A percentile compares a stretch with the other conserved stretches of the same genome.
Evolutionary conservation across 2,113 vertebrate species (phyloP).

Genomic region (Hydropotes inermis): DNA sequence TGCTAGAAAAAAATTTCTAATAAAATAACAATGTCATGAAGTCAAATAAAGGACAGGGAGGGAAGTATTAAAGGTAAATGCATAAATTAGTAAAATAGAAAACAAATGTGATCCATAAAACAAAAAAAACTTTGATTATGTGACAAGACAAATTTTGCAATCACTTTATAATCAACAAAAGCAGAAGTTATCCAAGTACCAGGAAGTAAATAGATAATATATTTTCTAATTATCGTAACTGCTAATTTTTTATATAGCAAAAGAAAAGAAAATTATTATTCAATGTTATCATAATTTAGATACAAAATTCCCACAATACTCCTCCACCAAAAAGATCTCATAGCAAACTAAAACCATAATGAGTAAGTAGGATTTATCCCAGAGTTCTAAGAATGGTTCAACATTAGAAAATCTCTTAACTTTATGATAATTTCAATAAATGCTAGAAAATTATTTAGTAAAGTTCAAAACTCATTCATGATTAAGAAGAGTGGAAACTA

Average conservation of each 20-base stretch:
- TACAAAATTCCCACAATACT: not conserved
- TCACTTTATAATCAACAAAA: not conserved
- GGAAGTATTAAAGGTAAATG: not conserved
- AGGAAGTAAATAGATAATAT: not conserved
- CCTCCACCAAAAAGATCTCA: not conserved
- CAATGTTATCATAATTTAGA: not conserved
- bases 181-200: not conserved
- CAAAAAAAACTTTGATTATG: not conserved
- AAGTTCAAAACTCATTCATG: not conserved
- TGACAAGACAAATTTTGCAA: constrained; percentile 19
- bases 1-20: not conserved
- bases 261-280: not conserved
- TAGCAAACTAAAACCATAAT: not conserved
- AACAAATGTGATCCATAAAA: not conserved
- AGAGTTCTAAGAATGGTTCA: not conserved
- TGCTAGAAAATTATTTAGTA: not conserved
- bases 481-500: not conserved
- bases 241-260: not conserved
- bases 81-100: not conserved
- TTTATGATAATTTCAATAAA: not conserved
- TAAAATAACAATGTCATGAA: not conserved
- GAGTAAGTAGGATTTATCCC: not conserved
- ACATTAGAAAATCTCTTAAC: constrained; percentile 26
- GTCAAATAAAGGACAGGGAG: not conserved
- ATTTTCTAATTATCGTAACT: not conserved